Base-by-base conservation (phyloP, 2,113 vertebrate genomes). In the Apodemus speciosus region DNA sequence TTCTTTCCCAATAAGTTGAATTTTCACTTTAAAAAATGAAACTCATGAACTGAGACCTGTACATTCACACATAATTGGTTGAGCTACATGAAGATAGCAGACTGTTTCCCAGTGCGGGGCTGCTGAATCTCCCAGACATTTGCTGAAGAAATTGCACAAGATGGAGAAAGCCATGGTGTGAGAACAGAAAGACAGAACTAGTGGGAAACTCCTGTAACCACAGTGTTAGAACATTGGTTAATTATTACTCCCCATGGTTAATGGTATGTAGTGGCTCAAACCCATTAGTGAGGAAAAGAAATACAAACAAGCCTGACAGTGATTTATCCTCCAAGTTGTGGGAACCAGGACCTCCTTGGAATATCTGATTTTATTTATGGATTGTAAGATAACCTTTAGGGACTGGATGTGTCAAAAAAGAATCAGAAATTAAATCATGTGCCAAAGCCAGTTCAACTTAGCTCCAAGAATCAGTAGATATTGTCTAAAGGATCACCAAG, bases 241-340 rank as follows among this genome's bases (percentile, higher is more conserved):
- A 95, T 96, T 94, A 85, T 95, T 94, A 89, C 30, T 89, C 91
- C 43, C 23, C 49, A 30, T 64, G 89, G 40, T 95, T 92, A 95
- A 85, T 86, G 81, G 86, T 71, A n/a, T 95, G 53, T 85, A 62
- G 38, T 76, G 16, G 9, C 16, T 93, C 16, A 95, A 93, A 71
- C 6, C 27, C 94, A n/a, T 85, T 71, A 92, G 11, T 38, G 16
- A 93, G 49, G 35, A 38, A 90, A 81, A 88, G 53, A 30, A 94
- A 71, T 80, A 94, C 43, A 95, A 92, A 90, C 71, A 85, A 85
- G 66, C 3, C 21, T 11, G 30, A 35, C 32, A 88, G 72, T 66
- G 88, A 90, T 83, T 73, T 88, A 92, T 79, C 86, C 73, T 84
- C 64, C 20, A 85, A 80, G 6, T 79, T 84, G 14, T 95, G 89